Evolutionary conservation across 2,113 vertebrate genomes (phyloP).

Genomic region (Paratilapia polleni): DNA sequence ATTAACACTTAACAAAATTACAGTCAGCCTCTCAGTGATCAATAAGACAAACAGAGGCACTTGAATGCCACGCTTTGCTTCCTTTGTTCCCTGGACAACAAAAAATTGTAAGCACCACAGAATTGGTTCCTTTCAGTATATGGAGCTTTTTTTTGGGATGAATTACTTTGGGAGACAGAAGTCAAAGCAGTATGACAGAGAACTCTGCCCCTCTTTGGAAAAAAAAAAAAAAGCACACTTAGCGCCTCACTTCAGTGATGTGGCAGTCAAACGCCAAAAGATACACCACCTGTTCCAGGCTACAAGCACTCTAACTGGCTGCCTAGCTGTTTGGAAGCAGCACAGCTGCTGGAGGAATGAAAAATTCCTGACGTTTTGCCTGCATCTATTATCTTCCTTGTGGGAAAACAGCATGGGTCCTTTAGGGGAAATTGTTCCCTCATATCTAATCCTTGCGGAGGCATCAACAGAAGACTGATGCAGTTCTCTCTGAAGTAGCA

Average conservation of each 20-base stretch:
- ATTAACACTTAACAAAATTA: neutral
- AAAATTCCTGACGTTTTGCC: conserved; percentile 65
- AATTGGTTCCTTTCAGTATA: neutral
- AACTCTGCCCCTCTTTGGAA: conserved; percentile 21
- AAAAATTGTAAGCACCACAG: neutral
- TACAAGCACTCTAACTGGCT: conserved; percentile 45
- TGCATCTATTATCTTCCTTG: conserved; percentile 71
- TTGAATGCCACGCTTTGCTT: rapidly evolving
- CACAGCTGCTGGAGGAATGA: conserved; percentile 56
- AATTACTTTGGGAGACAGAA: conserved; percentile 16
- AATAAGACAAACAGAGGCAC: neutral
- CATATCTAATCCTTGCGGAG: conserved; percentile 61
- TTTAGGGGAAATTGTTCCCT: conserved; percentile 63
- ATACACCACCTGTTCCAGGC: conserved; percentile 52
- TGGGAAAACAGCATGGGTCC: conserved; percentile 58
- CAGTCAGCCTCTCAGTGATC: neutral
- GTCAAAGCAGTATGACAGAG: conserved; percentile 31
- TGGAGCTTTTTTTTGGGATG: neutral
- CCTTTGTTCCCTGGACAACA: neutral
- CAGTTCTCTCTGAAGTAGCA: conserved; percentile 53
- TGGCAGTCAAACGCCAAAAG: conserved; percentile 58
- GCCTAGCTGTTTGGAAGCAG: conserved; percentile 26
- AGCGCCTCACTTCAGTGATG: conserved; percentile 54
- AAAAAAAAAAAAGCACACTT: neutral
- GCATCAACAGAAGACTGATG: conserved; percentile 58